Percentiles rank a stretch among this genome's conserved stretches.
Evolutionary conservation across 2,888 invertebrate species (phyloP).

Genomic region (Branchellion lobata): DNA sequence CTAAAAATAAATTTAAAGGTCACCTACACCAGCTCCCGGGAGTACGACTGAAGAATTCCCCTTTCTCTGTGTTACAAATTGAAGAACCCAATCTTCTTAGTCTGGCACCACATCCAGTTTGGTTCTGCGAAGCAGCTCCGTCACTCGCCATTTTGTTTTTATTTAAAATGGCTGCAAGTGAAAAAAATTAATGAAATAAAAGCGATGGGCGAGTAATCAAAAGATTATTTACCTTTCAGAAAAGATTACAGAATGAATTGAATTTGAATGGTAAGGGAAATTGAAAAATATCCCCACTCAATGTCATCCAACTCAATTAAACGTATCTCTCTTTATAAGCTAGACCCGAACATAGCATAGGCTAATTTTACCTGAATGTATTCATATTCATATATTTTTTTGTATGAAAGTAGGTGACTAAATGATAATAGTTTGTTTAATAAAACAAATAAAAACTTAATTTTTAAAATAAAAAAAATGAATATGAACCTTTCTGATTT

Average conservation of each 20-base stretch:
- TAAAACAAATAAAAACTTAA: too few relatives aligned
- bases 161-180: conserved; percentile 24
- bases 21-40: conserved; percentile 46
- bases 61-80: conserved; percentile 45
- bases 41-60: conserved; percentile 46
- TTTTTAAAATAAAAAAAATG: too few relatives aligned
- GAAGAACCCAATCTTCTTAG: conserved; percentile 34
- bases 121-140: conserved; percentile 36
- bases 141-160: conserved; percentile 45
- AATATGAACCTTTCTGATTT: too few relatives aligned
- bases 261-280: background rate
- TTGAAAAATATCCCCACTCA: background rate
- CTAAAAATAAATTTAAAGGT: background rate
- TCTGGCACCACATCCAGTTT: conserved; percentile 22
- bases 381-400: too few relatives aligned
- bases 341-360: background rate
- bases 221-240: background rate
- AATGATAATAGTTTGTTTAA: too few relatives aligned
- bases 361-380: background rate
- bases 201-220: conserved; percentile 11
- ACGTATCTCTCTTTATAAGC: background rate
- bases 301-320: background rate
- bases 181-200: conserved; percentile 35
- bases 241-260: background rate
- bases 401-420: too few relatives aligned